These are phyloP conservation scores for Nemapogon koenigi DNA, from an alignment of 2,888 invertebrate genomes.

Conservation along the genomic window DNA sequence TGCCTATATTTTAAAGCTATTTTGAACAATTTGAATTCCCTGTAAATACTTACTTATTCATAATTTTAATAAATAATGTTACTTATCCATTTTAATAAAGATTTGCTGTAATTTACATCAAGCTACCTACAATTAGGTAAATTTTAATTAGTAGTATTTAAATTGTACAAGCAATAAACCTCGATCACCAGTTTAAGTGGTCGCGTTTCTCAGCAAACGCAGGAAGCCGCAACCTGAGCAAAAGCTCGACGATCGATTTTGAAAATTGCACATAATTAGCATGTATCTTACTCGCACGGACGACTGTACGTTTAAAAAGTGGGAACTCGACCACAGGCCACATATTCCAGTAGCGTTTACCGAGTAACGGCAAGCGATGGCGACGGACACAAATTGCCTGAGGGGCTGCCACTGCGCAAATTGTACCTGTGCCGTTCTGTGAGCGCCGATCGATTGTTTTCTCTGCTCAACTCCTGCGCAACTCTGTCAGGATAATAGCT, in stretches of 20 bases:
- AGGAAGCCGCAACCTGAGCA: conserved; percentile 50
- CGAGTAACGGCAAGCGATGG: conserved; percentile 55
- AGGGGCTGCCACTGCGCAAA: conserved; percentile 55
- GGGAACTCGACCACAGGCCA: conserved; percentile 52
- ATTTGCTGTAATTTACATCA: no score
- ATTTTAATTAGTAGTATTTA: no score
- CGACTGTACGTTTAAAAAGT: conserved; percentile 50
- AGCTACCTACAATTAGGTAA: no score
- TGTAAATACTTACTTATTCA: no score
- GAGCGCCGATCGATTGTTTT: conserved; percentile 37
- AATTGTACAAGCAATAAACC: no score
- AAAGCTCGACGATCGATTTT: conserved; percentile 61
- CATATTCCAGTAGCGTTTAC: conserved; percentile 63
- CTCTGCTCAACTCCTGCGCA: conserved; percentile 11
- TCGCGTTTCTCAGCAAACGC: conserved; percentile 26
- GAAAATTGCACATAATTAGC: conserved; percentile 63
- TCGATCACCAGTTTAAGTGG: conserved; percentile 2
- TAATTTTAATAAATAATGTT: no score
- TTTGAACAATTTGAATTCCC: no score
- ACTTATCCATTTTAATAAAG: no score
- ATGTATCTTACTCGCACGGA: conserved; percentile 54
- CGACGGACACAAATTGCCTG: conserved; percentile 59
- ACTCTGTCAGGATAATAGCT: conserved; percentile 13
- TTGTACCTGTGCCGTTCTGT: conserved; percentile 34
- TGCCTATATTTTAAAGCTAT: no score